Evolutionary conservation across 2,797 vertebrate genomes (phyloP).

Genomic region (Melopsittacus undulatus): DNA sequence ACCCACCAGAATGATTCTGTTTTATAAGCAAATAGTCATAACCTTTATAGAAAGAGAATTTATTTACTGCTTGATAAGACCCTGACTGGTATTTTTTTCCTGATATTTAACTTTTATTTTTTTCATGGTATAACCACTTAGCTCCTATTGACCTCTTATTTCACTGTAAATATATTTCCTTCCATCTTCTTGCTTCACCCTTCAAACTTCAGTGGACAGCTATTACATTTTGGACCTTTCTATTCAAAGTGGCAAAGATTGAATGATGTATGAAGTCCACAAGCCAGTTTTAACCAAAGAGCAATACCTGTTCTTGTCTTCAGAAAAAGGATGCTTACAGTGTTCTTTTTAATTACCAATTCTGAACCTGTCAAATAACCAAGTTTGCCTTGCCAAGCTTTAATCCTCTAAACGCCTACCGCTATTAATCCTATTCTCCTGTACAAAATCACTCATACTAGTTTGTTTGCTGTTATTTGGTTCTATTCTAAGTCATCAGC

Average conservation of each 20-base stretch:
- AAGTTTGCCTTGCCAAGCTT: not conserved
- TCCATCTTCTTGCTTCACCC: not conserved
- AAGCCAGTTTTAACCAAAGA: not conserved
- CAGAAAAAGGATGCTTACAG: not conserved
- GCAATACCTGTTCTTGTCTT: not conserved
- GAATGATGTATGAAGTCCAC: not conserved
- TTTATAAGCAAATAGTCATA: not conserved
- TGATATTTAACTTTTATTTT: not conserved
- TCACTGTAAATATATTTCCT: not conserved
- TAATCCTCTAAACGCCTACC: slow-evolving; percentile 2
- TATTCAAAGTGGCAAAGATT: not conserved
- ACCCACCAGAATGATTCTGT: not conserved
- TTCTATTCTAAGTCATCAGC: not conserved
- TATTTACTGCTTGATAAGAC: not conserved
- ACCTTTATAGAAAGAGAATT: not conserved
- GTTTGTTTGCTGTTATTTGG: not conserved
- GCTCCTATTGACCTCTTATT: not conserved
- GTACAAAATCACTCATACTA: not conserved
- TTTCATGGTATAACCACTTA: not conserved
- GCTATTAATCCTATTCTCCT: not conserved
- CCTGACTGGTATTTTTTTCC: not conserved
- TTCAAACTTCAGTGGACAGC: not conserved
- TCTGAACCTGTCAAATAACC: slow-evolving; percentile 26
- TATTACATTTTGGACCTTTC: not conserved
- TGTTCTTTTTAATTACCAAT: slow-evolving; percentile 27